phyloP scores from a whole-genome alignment of 2,113 vertebrate species.

The Erinaceus europaeus region DNA sequence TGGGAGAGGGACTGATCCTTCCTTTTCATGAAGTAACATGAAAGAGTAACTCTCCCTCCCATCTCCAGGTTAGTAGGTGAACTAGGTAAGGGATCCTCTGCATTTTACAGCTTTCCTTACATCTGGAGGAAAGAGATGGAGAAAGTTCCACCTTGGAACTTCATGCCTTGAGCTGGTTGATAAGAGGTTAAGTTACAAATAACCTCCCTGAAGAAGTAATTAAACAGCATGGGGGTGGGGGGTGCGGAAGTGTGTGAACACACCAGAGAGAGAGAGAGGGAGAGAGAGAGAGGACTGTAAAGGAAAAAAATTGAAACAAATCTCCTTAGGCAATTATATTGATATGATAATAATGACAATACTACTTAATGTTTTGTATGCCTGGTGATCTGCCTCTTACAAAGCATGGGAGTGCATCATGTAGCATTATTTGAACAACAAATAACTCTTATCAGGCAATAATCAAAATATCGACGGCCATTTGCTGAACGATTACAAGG shows the following conservation, averaged over 20 bases:
- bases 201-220: neutral
- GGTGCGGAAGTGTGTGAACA: neutral
- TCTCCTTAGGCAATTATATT: neutral
- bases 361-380: neutral
- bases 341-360: neutral
- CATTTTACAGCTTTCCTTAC: neutral
- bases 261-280: neutral
- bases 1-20: neutral
- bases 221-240: no score
- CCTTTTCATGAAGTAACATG: neutral
- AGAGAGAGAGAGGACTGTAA: neutral
- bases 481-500: neutral
- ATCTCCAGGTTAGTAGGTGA: neutral
- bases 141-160: neutral
- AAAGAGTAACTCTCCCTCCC: neutral
- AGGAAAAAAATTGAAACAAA: slow-evolving; percentile 4
- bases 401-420: neutral
- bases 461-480: neutral
- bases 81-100: neutral
- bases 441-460: neutral
- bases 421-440: neutral
- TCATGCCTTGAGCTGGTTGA: neutral
- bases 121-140: neutral
- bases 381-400: neutral
- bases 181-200: neutral